phyloP scores from a whole-genome alignment of 2,797 vertebrate species.

The Malacoraja senta region DNA sequence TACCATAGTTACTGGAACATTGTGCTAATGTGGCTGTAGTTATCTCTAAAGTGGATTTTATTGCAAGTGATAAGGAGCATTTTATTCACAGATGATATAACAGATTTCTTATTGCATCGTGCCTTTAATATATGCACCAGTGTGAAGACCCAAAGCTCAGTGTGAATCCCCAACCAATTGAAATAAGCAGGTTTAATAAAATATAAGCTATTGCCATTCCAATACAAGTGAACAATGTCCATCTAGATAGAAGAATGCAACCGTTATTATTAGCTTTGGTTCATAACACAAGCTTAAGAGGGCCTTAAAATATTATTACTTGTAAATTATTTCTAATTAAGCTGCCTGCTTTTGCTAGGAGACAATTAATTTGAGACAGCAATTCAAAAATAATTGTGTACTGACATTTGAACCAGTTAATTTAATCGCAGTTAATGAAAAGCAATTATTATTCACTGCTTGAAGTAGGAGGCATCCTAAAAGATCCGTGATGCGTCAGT shows the following conservation, averaged over 20 bases:
- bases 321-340: background rate
- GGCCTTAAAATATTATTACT: background rate
- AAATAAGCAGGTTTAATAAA: background rate
- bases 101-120: background rate
- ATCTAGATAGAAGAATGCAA: background rate
- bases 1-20: background rate
- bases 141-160: background rate
- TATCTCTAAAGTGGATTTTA: conserved; percentile 1
- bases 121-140: background rate
- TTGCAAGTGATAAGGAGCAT: background rate
- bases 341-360: background rate
- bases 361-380: conserved; percentile 9
- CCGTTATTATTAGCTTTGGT: background rate
- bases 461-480: background rate
- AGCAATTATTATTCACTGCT: background rate
- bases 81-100: background rate
- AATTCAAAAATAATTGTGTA: background rate
- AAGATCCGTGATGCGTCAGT: background rate
- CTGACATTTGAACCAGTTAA: background rate
- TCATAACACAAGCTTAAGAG: background rate
- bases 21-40: background rate
- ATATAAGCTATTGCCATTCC: background rate
- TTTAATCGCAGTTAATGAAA: background rate
- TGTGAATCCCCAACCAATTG: background rate
- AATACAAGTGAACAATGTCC: background rate